phyloP scores from a whole-genome alignment of 1,140 invertebrate genomes.

The Bombus sibiricus region DNA sequence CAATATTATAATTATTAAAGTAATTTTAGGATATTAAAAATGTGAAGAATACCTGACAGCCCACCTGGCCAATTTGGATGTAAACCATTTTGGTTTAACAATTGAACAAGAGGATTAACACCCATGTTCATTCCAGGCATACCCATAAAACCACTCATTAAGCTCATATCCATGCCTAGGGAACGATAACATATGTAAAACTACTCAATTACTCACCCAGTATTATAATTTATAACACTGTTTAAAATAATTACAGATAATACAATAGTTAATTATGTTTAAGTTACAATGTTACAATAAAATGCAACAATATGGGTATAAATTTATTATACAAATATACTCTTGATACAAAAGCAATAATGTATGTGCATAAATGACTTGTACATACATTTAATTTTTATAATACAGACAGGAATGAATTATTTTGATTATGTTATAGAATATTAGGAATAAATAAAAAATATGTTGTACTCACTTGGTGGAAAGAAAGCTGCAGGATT shows the following conservation, averaged over 20 bases:
- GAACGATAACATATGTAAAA: conserved; percentile 45
- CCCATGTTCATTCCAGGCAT: conserved; percentile 80
- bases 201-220: neutral
- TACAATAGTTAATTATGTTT: neutral
- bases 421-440: neutral
- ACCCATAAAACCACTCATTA: conserved; percentile 79
- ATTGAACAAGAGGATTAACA: conserved; percentile 80
- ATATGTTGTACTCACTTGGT: conserved; percentile 86
- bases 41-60: conserved; percentile 72
- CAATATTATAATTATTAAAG: neutral
- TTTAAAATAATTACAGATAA: neutral
- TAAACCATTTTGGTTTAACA: conserved; percentile 80
- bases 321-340: neutral
- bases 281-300: neutral
- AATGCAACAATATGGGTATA: neutral
- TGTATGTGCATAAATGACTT: conserved; percentile 43
- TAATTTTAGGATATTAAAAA: neutral
- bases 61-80: conserved; percentile 76
- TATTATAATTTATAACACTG: neutral
- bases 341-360: conserved; percentile 12
- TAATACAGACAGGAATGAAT: neutral
- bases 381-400: conserved; percentile 46
- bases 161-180: conserved; percentile 78
- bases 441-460: neutral
- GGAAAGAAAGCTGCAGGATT: conserved; percentile 89